A percentile compares a stretch with the other conserved stretches of the same genome.
Evolutionary conservation across 2,113 vertebrate species (phyloP).

Genomic region (Petromus typicus): DNA sequence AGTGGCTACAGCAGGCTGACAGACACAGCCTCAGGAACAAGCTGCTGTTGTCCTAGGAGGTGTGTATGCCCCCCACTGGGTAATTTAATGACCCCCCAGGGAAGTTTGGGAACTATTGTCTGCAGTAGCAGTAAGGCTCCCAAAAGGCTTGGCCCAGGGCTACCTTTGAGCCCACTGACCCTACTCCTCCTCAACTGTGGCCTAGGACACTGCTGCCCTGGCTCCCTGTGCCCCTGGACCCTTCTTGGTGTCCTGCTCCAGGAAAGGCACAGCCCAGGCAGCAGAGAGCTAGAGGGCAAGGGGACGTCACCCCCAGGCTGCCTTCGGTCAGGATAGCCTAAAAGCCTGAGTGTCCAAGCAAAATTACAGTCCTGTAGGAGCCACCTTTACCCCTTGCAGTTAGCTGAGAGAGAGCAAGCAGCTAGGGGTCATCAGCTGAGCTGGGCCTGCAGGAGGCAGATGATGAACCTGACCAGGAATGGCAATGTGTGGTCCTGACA

Average conservation of each 20-base stretch:
- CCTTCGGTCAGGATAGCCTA: not conserved
- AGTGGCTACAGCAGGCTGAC: not conserved
- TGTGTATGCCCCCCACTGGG: not conserved
- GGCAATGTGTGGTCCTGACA: too few relatives aligned
- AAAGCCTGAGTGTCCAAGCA: not conserved
- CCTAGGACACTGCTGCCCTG: not conserved
- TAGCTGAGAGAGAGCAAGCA: not conserved
- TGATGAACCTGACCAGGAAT: too few relatives aligned
- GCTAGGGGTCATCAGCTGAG: not conserved
- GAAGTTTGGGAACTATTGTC: not conserved
- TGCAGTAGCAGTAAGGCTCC: not conserved
- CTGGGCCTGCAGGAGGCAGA: not conserved
- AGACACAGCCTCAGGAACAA: not conserved
- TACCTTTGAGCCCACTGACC: not conserved
- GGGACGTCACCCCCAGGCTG: not conserved
- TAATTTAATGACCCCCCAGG: not conserved
- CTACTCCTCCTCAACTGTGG: not conserved
- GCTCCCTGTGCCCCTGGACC: not conserved
- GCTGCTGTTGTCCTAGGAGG: not conserved
- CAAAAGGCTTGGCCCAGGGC: not conserved
- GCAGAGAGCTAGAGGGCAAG: not conserved
- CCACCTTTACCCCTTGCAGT: not conserved
- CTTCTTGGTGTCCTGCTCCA: not conserved
- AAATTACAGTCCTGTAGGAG: not conserved
- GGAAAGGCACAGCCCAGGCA: not conserved